Evolutionary conservation across 2,113 vertebrate genomes (phyloP), one percentile per base, ranked within the genome.

Genomic region (Gallinago media): DNA sequence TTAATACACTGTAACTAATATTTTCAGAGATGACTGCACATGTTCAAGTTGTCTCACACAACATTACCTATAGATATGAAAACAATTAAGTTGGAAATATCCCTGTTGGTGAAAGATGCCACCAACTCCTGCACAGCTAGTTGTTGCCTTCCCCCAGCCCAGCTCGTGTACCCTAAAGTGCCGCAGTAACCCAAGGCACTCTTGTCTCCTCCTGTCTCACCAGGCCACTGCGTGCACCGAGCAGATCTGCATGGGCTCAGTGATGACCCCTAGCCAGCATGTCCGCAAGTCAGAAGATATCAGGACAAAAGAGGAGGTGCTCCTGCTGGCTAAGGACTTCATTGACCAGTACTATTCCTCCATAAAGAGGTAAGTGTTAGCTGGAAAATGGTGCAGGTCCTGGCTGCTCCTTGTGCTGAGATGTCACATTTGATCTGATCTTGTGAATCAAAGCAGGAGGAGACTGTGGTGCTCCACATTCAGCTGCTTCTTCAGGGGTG

Each of bases 341-440:
- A 99, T 99, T 34, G 98, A 99, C 92, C 99, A 99, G 96, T 99
- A 99, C 97, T 99, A 99, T 96, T 99, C 99, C 11, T 99, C 99
- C 63, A 99, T 99, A 85, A 99, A 99, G 98, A 99, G 99, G 99
- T 97, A 98, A 97, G 97, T 49, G 10, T 25, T 52, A 61, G 2
- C 44, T 2, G 12, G 23, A 20, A 78, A 36, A 63, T 17, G 56
- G 40, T 2, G 0, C 67, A 44, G 77, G 15, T 62, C 5, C 1
- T 19, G 59, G 59, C 59, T 77, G 50, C 22, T 88, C 49, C 40
- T 58, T 19, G 3, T 8, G 29, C 63, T 1, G 1, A 50, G 58
- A 3, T 58, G 62, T 63, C 71, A 67, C 27, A 5, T 1, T 1
- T 3, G 19, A 40, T 42, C 44, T 70, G 29, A 14, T 58, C 1